These are phyloP conservation scores for Clarias magur DNA, from an alignment of 2,113 vertebrate species.

Conservation along the genomic window DNA sequence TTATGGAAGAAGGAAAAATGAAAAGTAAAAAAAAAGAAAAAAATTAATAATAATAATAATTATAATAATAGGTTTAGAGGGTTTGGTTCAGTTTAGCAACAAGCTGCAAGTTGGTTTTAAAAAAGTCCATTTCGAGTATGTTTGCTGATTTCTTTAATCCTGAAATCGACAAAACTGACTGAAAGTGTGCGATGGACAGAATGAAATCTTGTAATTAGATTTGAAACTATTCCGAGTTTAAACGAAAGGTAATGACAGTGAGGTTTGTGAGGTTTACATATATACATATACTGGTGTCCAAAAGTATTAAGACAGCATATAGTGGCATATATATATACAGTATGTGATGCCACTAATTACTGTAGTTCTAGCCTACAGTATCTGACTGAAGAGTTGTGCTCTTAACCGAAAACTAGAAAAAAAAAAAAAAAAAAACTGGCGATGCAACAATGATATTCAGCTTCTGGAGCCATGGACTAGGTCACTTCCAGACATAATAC, in stretches of 20 bases:
- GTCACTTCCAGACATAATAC: too few relatives aligned
- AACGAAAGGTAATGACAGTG: too few relatives aligned
- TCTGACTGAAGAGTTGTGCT: too few relatives aligned
- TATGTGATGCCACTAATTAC: too few relatives aligned
- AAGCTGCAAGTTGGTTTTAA: background rate
- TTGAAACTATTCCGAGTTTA: background rate
- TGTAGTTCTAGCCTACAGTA: too few relatives aligned
- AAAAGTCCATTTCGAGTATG: background rate
- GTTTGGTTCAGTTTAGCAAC: background rate
- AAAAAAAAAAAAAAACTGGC: too few relatives aligned
- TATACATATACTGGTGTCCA: background rate
- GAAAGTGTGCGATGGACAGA: background rate
- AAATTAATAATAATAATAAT: too few relatives aligned
- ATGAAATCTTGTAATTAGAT: background rate
- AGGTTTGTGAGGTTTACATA: background rate
- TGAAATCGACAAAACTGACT: background rate
- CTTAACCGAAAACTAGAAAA: too few relatives aligned
- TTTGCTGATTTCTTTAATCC: background rate
- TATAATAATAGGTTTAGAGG: background rate
- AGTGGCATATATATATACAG: too few relatives aligned
- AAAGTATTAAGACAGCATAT: too few relatives aligned
- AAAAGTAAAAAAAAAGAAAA: background rate
- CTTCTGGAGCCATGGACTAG: too few relatives aligned
- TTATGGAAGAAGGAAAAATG: background rate
- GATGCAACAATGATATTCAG: too few relatives aligned